Evolutionary conservation across 2,888 invertebrate species (phyloP), one percentile per base, ranked within the genome.

Genomic region (Sylvicola fuscatus): DNA sequence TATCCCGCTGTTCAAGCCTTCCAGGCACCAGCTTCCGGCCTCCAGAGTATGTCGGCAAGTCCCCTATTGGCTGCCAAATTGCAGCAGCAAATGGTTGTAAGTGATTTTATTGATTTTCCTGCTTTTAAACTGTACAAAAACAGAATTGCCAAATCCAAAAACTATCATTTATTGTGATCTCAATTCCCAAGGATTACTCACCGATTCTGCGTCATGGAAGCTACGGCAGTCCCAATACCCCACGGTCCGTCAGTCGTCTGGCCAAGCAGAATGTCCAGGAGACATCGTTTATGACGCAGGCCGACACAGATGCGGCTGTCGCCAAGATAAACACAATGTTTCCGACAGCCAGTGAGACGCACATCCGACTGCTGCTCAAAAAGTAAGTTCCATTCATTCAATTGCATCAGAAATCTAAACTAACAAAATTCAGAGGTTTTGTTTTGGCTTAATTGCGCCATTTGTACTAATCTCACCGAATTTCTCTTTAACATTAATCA

Each of bases 301-400:
- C 65, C 6, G 78, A 81, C 42, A 69, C 72, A 1, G 82, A 83
- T 45, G 70, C 74, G 6, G 66, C 78, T 38, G 80, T 83, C 11
- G 64, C 72, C 29, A 84, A 81, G 58, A 81, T 86, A 46, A 73
- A 78, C 47, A 73, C 81, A 32, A 79, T 87, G 74, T 89, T 90
- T 53, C 89, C 89, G 2, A 89, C 89, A 6, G 89, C 86, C 36
- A 73, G 79, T 40, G 87, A 89, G 49, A 79, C 79, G 16, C 87
- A 87, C 51, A 86, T 89, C 50, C 75, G 80, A 47, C 67, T 86
- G 44, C 64, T 89, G 43, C 58, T 89, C 36, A 84, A 84, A 58
- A 87, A 87, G 89, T 89, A 68, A 78, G 79, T 67, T 13, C 3
- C 27, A 27, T 10, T 27, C 30, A 7, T 11, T 27, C 27, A 27